phyloP scores from a whole-genome alignment of 2,113 vertebrate species.

The Corythoichthys haematopterus region DNA sequence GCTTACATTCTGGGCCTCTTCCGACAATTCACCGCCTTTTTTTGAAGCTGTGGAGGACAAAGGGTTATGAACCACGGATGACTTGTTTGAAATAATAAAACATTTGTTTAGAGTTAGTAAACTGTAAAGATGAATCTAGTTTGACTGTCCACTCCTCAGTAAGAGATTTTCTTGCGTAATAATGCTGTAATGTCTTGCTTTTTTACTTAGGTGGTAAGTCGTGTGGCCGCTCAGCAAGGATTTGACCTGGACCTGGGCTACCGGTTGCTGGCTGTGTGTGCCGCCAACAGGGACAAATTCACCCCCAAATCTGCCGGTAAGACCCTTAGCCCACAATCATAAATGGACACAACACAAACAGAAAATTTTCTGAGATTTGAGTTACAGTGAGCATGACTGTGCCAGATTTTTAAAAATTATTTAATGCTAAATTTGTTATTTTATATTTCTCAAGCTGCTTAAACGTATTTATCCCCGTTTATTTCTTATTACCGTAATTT shows the following conservation, averaged over 20 bases:
- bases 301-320: conserved; percentile 98
- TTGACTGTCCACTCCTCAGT: conserved; percentile 2
- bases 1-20: conserved; percentile 23
- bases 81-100: neutral
- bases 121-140: conserved; percentile 9
- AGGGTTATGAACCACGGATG: conserved; percentile 1
- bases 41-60: neutral
- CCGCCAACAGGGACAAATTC: conserved; percentile 98
- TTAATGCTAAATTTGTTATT: neutral
- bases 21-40: conserved; percentile 23
- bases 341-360: neutral
- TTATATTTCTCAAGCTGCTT: neutral
- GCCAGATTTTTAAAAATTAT: neutral
- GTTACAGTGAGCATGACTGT: neutral
- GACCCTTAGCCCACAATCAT: conserved; percentile 36
- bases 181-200: neutral
- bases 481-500: neutral
- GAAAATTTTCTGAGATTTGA: neutral
- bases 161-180: too few species aligned
- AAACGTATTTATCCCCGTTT: neutral
- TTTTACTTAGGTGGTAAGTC: conserved; percentile 87
- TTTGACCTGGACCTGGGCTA: conserved; percentile 98
- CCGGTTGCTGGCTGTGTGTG: conserved; percentile 95
- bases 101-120: neutral
- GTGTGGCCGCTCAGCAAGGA: conserved; percentile 96